Conservation (phyloP, 2,888 invertebrate genomes). For the Tineola bisselliella region DNA sequence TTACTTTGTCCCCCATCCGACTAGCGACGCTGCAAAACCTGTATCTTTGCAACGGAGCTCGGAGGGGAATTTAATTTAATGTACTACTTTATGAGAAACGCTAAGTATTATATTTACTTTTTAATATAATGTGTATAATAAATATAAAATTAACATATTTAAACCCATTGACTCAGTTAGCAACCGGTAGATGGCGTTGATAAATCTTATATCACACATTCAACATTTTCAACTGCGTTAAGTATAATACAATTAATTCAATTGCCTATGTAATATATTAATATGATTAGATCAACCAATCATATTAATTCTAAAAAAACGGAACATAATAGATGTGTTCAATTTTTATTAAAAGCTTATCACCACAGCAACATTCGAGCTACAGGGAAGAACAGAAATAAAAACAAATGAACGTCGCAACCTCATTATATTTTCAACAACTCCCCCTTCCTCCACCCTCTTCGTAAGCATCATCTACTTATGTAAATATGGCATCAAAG, state of each 20-base stretch:
- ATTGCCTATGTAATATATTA: too few relatives aligned
- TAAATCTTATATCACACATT: too few relatives aligned
- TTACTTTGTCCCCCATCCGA: conserved; percentile 34
- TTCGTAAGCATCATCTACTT: conserved; percentile 1
- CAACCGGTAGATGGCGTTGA: too few relatives aligned
- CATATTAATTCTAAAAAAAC: too few relatives aligned
- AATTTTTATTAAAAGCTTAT: neutral
- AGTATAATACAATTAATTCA: too few relatives aligned
- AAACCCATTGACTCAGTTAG: too few relatives aligned
- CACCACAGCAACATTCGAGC: neutral
- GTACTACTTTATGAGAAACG: neutral
- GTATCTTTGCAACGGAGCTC: neutral
- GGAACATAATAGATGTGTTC: too few relatives aligned
- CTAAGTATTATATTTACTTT: neutral
- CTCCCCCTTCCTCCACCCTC: neutral
- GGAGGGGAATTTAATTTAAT: neutral
- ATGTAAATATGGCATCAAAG: conserved; percentile 20
- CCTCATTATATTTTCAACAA: neutral
- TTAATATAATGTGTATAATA: too few relatives aligned
- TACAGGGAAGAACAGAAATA: neutral
- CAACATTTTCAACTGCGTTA: too few relatives aligned
- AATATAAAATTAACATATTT: too few relatives aligned
- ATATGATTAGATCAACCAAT: too few relatives aligned
- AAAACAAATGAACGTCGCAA: neutral
- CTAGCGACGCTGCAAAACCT: neutral